Evolutionary conservation across 2,113 vertebrate genomes (phyloP), one percentile per base, ranked within the genome.

Genomic region (Lampris megalopsis): DNA sequence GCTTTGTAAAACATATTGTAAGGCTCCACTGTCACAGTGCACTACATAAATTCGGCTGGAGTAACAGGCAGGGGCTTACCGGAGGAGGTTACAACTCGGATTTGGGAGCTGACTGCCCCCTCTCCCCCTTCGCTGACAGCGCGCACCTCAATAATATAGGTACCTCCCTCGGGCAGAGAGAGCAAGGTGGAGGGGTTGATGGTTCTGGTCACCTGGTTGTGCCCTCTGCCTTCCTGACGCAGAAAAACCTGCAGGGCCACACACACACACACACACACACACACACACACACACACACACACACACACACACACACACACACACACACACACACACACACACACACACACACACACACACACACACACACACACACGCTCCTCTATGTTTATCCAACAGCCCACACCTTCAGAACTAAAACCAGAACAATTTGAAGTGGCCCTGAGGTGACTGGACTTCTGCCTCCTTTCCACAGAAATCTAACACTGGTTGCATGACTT

Each of bases 111-210:
- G 3, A 95, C 86, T 0, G 95, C 94, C 49, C 97, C 97, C 75
- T 98, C 97, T 2, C 97, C 97, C 56, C 97, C 97, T 90, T 98
- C 97, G 41, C 97, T 96, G 76, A 96, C 93, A 0, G 96, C 95
- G 40, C 96, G 94, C 43, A 99, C 96, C 89, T 98, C 96, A 4
- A 99, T 97, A 87, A 97, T 94, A 56, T 99, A 99, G 75, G 97
- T 95, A 8, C 98, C 98, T 65, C 95, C 96, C 63, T 98, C 97
- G 0, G 96, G 95, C 64, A 99, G 96, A 6, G 96, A 94, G 0
- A 99, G 92, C 68, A 96, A 91, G 0, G 96, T 96, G 64, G 97
- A 97, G 0, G 96, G 96, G 91, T 96, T 97, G 78, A 96, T 95
- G 70, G 97, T 99, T 91, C 96, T 94, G 73, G 96, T 97, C 79